These are phyloP conservation scores for Hipparchia sbordonii DNA, from an alignment of 2,888 invertebrate species.

Conservation along the genomic window DNA sequence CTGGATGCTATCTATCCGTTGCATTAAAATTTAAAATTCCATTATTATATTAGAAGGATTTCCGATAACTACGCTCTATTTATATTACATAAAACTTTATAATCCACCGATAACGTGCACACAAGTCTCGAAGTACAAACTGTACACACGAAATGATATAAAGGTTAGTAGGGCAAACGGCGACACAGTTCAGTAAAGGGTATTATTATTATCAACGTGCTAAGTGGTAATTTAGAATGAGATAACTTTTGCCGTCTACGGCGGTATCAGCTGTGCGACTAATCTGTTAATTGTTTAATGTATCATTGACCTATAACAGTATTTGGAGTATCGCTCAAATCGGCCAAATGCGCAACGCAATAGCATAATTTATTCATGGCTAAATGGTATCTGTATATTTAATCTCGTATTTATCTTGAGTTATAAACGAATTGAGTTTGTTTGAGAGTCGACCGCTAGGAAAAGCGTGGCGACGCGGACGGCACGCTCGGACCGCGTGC, in stretches of 20 bases:
- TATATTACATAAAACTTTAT: constrained; percentile 36
- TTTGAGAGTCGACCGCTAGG: constrained; percentile 3
- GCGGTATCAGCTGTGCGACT: constrained; percentile 47
- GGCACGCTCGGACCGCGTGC: constrained; percentile 32
- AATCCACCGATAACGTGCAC: constrained; percentile 28
- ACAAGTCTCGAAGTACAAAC: constrained; percentile 25
- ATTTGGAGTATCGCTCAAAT: constrained; percentile 30
- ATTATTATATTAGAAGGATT: neutral
- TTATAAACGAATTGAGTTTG: constrained; percentile 29
- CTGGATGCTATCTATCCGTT: neutral
- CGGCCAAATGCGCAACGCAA: neutral
- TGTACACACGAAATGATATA: constrained; percentile 47
- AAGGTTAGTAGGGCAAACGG: constrained; percentile 64
- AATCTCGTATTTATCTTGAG: constrained; percentile 26
- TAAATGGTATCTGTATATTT: constrained; percentile 33
- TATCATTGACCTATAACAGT: constrained; percentile 67
- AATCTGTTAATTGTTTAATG: constrained; percentile 48
- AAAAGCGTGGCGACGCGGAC: constrained; percentile 3
- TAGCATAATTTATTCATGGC: constrained; percentile 11
- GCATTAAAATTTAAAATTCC: neutral
- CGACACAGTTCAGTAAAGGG: constrained; percentile 41
- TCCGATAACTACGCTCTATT: constrained; percentile 32
- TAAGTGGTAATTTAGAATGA: constrained; percentile 37
- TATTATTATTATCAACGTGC: constrained; percentile 27
- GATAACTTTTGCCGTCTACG: constrained; percentile 54